Evolutionary conservation across 2,113 vertebrate species (phyloP).

Genomic region (Fregetta grallaria): DNA sequence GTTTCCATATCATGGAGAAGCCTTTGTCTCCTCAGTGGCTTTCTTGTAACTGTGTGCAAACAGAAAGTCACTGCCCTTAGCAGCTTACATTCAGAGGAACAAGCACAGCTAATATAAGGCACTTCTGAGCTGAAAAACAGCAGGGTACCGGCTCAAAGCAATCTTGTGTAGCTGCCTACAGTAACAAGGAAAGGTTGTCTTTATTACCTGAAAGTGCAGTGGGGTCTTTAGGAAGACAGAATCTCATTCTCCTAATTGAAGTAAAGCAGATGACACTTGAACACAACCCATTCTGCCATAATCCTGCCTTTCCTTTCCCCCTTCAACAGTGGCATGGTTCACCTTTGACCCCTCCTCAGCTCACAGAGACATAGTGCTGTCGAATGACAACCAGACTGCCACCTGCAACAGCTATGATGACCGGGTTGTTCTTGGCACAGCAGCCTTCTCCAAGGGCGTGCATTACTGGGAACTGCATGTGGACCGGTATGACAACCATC

Average conservation of each 20-base stretch:
- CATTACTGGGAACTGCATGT: constrained; percentile 96
- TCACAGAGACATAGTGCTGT: constrained; percentile 93
- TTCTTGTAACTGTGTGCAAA: not conserved
- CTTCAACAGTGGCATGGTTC: constrained; percentile 94
- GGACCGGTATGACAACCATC: constrained; percentile 97
- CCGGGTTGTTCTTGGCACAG: constrained; percentile 92
- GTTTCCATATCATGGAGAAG: not conserved
- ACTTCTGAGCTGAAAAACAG: not conserved
- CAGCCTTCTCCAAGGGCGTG: constrained; percentile 92
- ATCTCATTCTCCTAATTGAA: not conserved
- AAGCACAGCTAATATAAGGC: not conserved
- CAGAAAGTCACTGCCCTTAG: not conserved
- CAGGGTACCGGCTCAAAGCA: not conserved
- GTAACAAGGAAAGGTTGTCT: not conserved
- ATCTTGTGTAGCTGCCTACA: not conserved
- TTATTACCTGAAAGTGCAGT: not conserved
- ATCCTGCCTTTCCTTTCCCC: not conserved
- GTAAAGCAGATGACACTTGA: not conserved
- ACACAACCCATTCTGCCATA: not conserved
- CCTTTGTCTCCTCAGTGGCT: not conserved
- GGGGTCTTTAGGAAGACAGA: not conserved
- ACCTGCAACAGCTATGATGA: constrained; percentile 96
- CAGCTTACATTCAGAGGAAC: not conserved
- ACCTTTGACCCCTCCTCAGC: constrained; percentile 92
- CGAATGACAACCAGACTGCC: constrained; percentile 94